phyloP scores from a whole-genome alignment of 2,888 invertebrate genomes.

The Callyntrura guangdongensis region DNA sequence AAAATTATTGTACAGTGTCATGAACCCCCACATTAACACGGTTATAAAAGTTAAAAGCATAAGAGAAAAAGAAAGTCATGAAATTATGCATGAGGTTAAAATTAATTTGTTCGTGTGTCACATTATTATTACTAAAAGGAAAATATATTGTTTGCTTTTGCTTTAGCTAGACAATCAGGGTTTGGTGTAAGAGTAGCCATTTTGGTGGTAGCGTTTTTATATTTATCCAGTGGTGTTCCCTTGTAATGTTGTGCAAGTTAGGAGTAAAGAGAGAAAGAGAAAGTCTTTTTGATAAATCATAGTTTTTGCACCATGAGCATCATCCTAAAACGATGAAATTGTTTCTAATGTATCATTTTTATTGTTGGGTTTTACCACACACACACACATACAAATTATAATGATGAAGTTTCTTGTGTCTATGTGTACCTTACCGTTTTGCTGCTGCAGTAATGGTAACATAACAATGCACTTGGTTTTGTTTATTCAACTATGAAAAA shows the following conservation, averaged over 20 bases:
- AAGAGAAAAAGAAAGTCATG: not conserved
- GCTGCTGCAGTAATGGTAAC: no score
- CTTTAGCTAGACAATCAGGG: not conserved
- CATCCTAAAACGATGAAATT: constrained; percentile 29
- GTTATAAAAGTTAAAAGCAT: not conserved
- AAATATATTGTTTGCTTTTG: constrained; percentile 51
- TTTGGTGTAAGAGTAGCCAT: not conserved
- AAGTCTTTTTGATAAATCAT: constrained; percentile 34
- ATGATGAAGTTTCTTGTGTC: no score
- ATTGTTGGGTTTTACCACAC: constrained; percentile 32
- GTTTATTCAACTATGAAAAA: no score
- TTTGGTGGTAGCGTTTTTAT: not conserved
- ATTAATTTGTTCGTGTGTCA: constrained; percentile 54
- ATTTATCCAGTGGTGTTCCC: no score
- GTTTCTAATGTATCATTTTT: constrained; percentile 35
- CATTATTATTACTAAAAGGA: constrained; percentile 30
- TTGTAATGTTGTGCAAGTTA: no score
- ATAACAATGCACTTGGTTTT: no score
- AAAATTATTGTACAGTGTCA: no score
- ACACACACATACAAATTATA: no score
- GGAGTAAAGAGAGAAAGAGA: not conserved
- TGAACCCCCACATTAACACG: no score
- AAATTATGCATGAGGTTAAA: constrained; percentile 63
- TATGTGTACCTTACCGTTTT: no score
- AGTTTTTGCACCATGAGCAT: not conserved